Evolutionary conservation across 2,888 invertebrate species (phyloP).

Genomic region (Drosophila paranaensis): DNA sequence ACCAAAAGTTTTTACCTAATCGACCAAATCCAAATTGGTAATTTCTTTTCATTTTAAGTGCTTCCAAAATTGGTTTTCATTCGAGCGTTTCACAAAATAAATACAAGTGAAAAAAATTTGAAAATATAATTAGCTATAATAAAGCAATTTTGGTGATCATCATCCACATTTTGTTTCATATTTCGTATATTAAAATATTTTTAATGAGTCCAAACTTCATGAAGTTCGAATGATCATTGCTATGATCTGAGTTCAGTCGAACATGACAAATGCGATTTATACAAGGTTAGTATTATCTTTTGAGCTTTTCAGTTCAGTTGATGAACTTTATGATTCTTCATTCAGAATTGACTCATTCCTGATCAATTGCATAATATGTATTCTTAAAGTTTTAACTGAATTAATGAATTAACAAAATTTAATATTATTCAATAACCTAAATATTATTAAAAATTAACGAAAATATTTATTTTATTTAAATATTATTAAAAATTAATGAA

Average conservation of each 20-base stretch:
- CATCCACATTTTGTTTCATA: not conserved
- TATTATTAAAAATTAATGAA: too few relatives aligned
- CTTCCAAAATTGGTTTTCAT: not conserved
- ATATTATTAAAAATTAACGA: too few relatives aligned
- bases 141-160: not conserved
- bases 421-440: too few relatives aligned
- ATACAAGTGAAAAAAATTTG: not conserved
- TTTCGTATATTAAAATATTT: not conserved
- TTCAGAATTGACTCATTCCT: not conserved
- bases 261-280: too few relatives aligned
- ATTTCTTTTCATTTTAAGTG: not conserved
- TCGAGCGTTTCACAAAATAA: slow-evolving; percentile 5
- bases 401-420: too few relatives aligned
- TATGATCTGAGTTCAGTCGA: too few relatives aligned
- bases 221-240: too few relatives aligned
- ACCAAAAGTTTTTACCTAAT: not conserved
- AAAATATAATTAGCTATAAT: slow-evolving; percentile 6
- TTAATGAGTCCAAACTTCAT: not conserved
- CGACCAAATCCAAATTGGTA: not conserved
- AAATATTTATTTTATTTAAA: too few relatives aligned
- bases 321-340: not conserved
- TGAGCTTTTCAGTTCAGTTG: not conserved
- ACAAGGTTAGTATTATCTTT: too few relatives aligned
- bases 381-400: too few relatives aligned
- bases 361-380: too few relatives aligned